Percentiles rank a stretch among this genome's conserved stretches.
Evolutionary conservation across 2,888 invertebrate genomes (phyloP).

Genomic region (Bombylius major): DNA sequence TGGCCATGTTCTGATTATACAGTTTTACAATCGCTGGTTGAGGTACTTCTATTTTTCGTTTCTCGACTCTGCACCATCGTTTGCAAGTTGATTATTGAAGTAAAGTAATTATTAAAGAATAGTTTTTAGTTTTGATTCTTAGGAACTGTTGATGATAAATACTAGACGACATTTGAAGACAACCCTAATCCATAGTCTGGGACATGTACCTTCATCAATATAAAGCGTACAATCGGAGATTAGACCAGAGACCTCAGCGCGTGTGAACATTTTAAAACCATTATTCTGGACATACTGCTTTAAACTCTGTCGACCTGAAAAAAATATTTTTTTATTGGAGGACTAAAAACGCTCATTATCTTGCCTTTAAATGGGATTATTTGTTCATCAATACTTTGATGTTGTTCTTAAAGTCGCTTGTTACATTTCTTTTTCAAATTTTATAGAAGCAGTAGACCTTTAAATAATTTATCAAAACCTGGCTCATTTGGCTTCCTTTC

Average conservation of each 20-base stretch:
- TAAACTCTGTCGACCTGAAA: not conserved
- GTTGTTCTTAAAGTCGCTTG: not conserved
- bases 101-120: too few species aligned
- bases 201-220: conserved; percentile 3
- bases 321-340: too few species aligned
- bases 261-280: conserved; percentile 4
- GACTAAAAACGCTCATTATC: too few species aligned
- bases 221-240: not conserved
- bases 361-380: conserved; percentile 1
- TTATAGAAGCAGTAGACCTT: not conserved
- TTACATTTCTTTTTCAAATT: not conserved
- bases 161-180: conserved; percentile 3
- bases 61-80: too few species aligned
- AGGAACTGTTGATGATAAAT: not conserved
- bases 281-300: conserved; percentile 4
- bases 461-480: not conserved
- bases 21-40: too few species aligned
- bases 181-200: conserved; percentile 3
- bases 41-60: too few species aligned
- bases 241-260: conserved; percentile 3
- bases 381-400: not conserved
- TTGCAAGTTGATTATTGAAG: too few species aligned
- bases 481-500: not conserved
- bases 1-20: too few species aligned
- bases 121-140: conserved; percentile 3